These are phyloP conservation scores for Mugil cephalus DNA, from an alignment of 2,113 vertebrate species.

Conservation along the genomic window DNA sequence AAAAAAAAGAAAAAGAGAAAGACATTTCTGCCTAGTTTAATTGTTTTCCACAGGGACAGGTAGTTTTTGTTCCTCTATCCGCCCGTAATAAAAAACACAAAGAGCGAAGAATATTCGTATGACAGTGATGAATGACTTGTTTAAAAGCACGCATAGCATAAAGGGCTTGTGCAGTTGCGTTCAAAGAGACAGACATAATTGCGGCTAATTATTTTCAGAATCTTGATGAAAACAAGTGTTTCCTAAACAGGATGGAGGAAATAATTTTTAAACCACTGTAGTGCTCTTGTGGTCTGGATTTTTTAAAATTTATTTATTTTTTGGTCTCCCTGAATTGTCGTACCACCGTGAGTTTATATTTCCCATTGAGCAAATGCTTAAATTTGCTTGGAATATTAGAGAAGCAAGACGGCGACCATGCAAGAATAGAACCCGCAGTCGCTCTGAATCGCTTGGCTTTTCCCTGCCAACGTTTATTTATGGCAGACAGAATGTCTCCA, in stretches of 20 bases:
- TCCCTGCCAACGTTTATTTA: constrained; percentile 71
- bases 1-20: background rate
- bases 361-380: constrained; percentile 14
- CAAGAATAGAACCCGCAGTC: constrained; percentile 60
- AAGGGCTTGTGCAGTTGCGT: constrained; percentile 63
- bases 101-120: constrained; percentile 65
- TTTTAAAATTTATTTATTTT: too few species aligned
- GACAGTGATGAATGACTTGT: constrained; percentile 80
- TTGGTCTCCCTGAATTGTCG: background rate
- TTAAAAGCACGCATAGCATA: constrained; percentile 69
- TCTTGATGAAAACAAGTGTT: constrained; percentile 51
- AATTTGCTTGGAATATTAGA: constrained; percentile 39
- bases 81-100: constrained; percentile 65
- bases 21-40: constrained; percentile 19
- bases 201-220: constrained; percentile 62
- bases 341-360: constrained; percentile 6
- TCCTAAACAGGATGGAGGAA: constrained; percentile 29
- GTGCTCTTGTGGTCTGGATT: background rate
- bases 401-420: constrained; percentile 5
- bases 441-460: constrained; percentile 58
- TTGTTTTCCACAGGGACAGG: constrained; percentile 52
- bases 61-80: constrained; percentile 69
- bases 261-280: background rate
- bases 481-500: constrained; percentile 68
- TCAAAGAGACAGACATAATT: constrained; percentile 67